These are phyloP conservation scores for Chelonoidis abingdonii DNA, from an alignment of 2,113 vertebrate species.

Conservation along the genomic window DNA sequence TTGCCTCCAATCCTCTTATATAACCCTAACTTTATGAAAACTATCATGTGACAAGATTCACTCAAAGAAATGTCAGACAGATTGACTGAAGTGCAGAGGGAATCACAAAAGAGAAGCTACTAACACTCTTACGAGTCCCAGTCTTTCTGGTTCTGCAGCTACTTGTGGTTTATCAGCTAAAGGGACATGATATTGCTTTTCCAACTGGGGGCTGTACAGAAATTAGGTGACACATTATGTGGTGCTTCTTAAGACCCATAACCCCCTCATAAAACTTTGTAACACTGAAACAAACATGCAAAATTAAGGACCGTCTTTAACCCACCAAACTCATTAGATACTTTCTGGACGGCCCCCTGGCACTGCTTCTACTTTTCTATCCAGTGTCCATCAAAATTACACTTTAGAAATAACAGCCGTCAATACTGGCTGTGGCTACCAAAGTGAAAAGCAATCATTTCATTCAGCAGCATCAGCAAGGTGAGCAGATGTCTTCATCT, in stretches of 20 bases:
- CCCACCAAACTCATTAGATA: background rate
- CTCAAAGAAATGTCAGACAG: background rate
- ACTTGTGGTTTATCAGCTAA: background rate
- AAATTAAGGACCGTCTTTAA: background rate
- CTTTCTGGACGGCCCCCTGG: background rate
- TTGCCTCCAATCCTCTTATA: background rate
- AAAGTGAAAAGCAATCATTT: background rate
- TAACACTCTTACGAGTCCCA: background rate
- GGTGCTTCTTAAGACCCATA: background rate
- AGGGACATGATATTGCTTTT: background rate
- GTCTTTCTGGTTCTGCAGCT: background rate
- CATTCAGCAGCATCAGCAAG: background rate
- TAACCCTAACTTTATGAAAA: background rate
- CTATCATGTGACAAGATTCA: background rate
- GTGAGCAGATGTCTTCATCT: fast-evolving
- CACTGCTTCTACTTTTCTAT: background rate
- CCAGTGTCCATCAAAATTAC: background rate
- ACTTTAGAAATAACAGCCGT: background rate
- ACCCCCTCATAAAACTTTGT: background rate
- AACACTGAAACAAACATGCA: background rate
- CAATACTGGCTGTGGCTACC: background rate
- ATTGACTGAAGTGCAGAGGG: background rate
- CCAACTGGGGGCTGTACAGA: background rate
- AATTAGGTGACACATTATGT: background rate
- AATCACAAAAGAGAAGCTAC: background rate